phyloP scores from a whole-genome alignment of 2,888 invertebrate genomes.

The Gandaritis pyraliata region DNA sequence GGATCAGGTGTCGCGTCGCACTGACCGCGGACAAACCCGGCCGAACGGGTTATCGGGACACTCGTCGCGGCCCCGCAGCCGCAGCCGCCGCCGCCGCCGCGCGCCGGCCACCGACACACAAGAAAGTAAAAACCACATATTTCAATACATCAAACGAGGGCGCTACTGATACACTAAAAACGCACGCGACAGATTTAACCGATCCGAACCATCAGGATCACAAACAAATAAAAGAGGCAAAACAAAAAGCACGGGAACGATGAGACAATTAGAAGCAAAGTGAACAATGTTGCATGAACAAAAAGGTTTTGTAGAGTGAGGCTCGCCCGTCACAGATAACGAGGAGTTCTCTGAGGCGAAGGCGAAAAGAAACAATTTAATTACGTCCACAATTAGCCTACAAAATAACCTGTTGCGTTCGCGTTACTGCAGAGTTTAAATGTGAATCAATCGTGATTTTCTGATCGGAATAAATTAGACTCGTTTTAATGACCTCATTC shows the following conservation, averaged over 20 bases:
- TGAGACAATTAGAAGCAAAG: constrained; percentile 56
- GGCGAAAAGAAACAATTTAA: constrained; percentile 71
- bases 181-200: constrained; percentile 42
- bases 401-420: constrained; percentile 73
- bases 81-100: constrained; percentile 38
- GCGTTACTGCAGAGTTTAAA: constrained; percentile 57
- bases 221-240: constrained; percentile 34
- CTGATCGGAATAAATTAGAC: constrained; percentile 10
- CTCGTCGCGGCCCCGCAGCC: constrained; percentile 49
- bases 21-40: constrained; percentile 74
- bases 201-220: constrained; percentile 38
- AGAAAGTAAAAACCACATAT: constrained; percentile 66
- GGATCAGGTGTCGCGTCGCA: constrained; percentile 81
- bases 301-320: constrained; percentile 53
- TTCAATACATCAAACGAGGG: constrained; percentile 48
- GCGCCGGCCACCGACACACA: constrained; percentile 40
- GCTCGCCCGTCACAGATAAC: constrained; percentile 63
- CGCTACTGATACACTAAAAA: constrained; percentile 50
- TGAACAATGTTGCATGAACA: constrained; percentile 59
- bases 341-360: constrained; percentile 57
- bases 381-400: constrained; percentile 73
- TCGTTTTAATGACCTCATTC: constrained; percentile 12
- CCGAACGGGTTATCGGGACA: constrained; percentile 69
- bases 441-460: constrained; percentile 35
- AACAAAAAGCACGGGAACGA: constrained; percentile 41